Evolutionary conservation across 2,888 invertebrate species (phyloP).

Genomic region (Branchipolynoe longqiensis): DNA sequence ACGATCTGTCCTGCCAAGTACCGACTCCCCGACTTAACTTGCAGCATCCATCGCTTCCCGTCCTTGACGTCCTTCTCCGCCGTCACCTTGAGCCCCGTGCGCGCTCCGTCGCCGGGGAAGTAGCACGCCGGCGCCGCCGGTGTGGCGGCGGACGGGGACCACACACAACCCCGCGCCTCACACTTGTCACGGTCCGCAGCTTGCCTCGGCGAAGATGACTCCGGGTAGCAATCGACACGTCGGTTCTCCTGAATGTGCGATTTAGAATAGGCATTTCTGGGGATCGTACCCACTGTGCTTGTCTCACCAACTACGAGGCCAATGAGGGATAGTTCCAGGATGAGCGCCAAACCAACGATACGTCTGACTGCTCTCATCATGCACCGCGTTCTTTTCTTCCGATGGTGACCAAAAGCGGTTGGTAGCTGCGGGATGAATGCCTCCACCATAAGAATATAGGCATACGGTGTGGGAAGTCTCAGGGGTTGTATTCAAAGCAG

Average conservation of each 20-base stretch:
- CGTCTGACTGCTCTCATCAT: too few species aligned
- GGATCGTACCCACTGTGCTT: too few species aligned
- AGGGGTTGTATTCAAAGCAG: too few species aligned
- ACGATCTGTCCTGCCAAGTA: not conserved
- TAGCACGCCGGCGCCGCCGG: conserved; percentile 22
- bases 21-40: conserved; percentile 1
- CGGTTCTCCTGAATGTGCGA: not conserved
- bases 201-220: conserved; percentile 19
- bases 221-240: conserved; percentile 36
- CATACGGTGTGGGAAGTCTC: too few species aligned
- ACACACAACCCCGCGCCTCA: conserved; percentile 36
- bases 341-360: too few species aligned
- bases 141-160: not conserved
- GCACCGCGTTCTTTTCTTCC: too few species aligned
- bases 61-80: not conserved
- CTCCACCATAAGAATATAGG: too few species aligned
- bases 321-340: too few species aligned
- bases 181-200: not conserved
- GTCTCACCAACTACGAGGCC: too few species aligned
- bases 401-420: too few species aligned
- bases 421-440: too few species aligned
- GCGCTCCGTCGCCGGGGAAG: conserved; percentile 7
- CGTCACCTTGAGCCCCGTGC: conserved; percentile 20
- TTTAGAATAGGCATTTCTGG: too few species aligned
- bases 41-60: conserved; percentile 36